Evolutionary conservation across 1,140 invertebrate species (phyloP), one percentile per base, ranked within the genome.

Genomic region (Drosophila setifemur): DNA sequence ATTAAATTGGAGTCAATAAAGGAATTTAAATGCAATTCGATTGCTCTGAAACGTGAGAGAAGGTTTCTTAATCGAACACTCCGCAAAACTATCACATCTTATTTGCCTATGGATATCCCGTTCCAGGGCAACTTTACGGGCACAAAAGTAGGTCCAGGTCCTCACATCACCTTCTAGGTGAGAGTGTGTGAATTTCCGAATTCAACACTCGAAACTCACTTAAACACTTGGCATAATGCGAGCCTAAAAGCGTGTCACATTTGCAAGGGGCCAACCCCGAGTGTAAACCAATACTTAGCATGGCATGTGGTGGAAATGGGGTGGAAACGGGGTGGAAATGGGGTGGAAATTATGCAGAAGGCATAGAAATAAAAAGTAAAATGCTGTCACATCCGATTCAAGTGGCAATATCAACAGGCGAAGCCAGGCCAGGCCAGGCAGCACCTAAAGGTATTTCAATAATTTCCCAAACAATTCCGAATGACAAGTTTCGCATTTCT

Each of bases 401-500:
- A 83, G 74, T 79, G 79, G 79, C 74, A 71, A 79, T 86, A 68
- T 58, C 74, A 67, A 74, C 64, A 57, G 61, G 55, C 66, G 33
- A 57, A 60, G 35, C 45, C 40, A 29, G 44, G 29, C 63, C 29
- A 63, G 52, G 43, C 31, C 52, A 73, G 64, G 61, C 33, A 73
- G 71, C 60, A 66, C 63, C 70, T 67, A 67, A 67, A 79, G 79
- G 79, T 72, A 86, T 83, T 83, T 83, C 81, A 86, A 85, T 85
- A 83, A 83, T 83, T 74, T 78, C 25, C 42, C 26, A 31, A 69
- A 71, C 52, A 73, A 77, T 83, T 61, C 70, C 60, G 61, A 81
- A 64, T 78, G 79, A 86, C 81, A 85, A 86, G 81, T 79, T 79
- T 85, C 74, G 60, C 75, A 85, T 85, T 85, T 85, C 74, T 64